Conservation (phyloP, 2,797 vertebrate genomes). For the Galago senegalensis region DNA sequence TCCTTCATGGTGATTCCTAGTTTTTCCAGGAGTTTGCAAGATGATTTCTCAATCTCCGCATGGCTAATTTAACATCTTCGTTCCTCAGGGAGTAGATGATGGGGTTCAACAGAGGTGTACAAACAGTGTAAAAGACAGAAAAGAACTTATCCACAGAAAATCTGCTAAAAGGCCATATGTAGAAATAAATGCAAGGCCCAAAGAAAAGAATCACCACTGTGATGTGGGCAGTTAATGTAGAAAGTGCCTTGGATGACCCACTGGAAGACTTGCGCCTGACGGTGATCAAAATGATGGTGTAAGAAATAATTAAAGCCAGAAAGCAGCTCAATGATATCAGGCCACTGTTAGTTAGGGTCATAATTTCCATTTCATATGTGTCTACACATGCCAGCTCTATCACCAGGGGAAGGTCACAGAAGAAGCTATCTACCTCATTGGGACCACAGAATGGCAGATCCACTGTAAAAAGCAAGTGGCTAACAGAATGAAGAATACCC, state of each 20-base stretch:
- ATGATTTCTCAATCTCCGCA: constrained; percentile 58
- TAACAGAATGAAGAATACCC: constrained; percentile 77
- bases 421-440: constrained; percentile 80
- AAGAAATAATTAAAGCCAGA: constrained; percentile 79
- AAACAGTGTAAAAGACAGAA: constrained; percentile 83
- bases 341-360: constrained; percentile 80
- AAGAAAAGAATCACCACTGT: constrained; percentile 83
- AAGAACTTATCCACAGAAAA: constrained; percentile 81
- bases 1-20: background rate
- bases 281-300: constrained; percentile 71
- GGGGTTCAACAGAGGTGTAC: constrained; percentile 84
- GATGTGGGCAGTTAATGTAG: constrained; percentile 79
- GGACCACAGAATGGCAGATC: constrained; percentile 82
- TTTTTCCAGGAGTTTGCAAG: constrained; percentile 57
- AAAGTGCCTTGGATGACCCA: constrained; percentile 76
- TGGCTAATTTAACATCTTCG: constrained; percentile 83
- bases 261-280: constrained; percentile 17
- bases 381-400: constrained; percentile 82
- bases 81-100: constrained; percentile 86
- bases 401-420: constrained; percentile 83
- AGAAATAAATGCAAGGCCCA: constrained; percentile 82
- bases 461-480: constrained; percentile 77
- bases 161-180: constrained; percentile 79
- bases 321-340: constrained; percentile 79
- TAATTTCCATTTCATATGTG: constrained; percentile 78